Base-by-base conservation (phyloP, 1,140 invertebrate genomes). In the Laupala kohalensis region DNA sequence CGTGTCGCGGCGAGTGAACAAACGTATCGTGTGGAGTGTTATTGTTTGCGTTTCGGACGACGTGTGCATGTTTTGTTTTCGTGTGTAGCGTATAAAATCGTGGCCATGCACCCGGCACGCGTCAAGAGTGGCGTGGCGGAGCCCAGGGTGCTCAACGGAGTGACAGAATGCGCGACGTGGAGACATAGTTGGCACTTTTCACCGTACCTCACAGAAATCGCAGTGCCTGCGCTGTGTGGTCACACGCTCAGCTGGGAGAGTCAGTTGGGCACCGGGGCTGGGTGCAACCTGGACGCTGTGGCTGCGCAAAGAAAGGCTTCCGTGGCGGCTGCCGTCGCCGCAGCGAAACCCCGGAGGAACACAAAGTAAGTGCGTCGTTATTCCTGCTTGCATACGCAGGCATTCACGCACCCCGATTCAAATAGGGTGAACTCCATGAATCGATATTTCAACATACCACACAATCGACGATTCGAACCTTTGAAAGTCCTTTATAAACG, bases 161-260 rank as follows among this genome's bases (percentile, higher is more conserved):
- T 53, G 23, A 37, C 30, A 9, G 72, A 72, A 26, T 69, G 30
- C 27, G 26, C 67, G 26, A 37, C 23, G 66, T 74, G 70, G 73
- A 71, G 73, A 62, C 73, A 74, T 53, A 74, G 73, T 68, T 74
- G 73, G 73, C 73, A 74, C 65, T 74, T 74, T 68, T 72, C 71
- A n/a, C 66, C 73, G 4, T 74, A 72, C 69, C 64, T 74, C 4
- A 28, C 63, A 3, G 70, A 71, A 19, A 4, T 63, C 4, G 67
- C 67, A 12, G 67, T 68, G 67, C 19, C 26, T 27, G 27, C 67
- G 15, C 28, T 68, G 26, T 68, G 67, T 12, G 67, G 67, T n/a
- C 67, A 27, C 23, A 29, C 67, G 6, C 29, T 68, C 67, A 68
- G 67, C n/a, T 68, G 28, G 67, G 67, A 68, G 24, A 29, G 26